Conservation (phyloP, 2,888 invertebrate species). For the Heliconius cydno region DNA sequence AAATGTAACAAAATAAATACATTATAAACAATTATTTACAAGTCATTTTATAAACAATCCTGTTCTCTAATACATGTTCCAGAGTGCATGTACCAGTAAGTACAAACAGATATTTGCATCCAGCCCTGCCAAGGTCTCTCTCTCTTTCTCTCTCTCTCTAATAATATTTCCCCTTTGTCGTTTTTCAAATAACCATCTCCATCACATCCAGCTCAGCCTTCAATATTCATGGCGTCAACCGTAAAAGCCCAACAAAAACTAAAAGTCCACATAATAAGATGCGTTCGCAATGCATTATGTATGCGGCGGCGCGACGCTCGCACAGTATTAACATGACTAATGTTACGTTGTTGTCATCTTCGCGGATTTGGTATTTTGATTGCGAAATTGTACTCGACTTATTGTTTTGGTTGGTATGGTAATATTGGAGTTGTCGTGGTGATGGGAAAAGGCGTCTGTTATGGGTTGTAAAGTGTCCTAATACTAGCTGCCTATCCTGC, state of each 20-base stretch:
- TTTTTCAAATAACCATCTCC: constrained; percentile 13
- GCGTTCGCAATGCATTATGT: constrained; percentile 38
- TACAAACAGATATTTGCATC: not conserved
- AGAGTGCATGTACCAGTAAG: not conserved
- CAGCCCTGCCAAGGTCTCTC: not conserved
- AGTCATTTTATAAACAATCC: not conserved
- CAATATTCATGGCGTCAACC: constrained; percentile 47
- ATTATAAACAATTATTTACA: not conserved
- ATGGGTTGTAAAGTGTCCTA: not conserved
- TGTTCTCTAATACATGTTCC: not conserved
- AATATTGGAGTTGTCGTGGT: not conserved
- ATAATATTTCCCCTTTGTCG: constrained; percentile 9
- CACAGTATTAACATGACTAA: constrained; percentile 41
- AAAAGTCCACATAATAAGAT: constrained; percentile 38
- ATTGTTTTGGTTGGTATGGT: constrained; percentile 3
- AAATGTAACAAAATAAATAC: not conserved
- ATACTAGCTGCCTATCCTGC: too few species aligned
- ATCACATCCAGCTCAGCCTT: constrained; percentile 28
- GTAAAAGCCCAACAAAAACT: constrained; percentile 45
- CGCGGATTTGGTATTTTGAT: constrained; percentile 40
- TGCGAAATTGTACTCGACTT: constrained; percentile 24
- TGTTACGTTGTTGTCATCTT: constrained; percentile 41
- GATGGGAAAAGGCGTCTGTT: not conserved
- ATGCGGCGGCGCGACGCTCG: constrained; percentile 30
- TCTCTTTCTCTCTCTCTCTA: not conserved